Percentiles rank a stretch among this genome's conserved stretches.
Conservation (phyloP, 2,113 vertebrate species). For the Triplophysa tibetana region DNA sequence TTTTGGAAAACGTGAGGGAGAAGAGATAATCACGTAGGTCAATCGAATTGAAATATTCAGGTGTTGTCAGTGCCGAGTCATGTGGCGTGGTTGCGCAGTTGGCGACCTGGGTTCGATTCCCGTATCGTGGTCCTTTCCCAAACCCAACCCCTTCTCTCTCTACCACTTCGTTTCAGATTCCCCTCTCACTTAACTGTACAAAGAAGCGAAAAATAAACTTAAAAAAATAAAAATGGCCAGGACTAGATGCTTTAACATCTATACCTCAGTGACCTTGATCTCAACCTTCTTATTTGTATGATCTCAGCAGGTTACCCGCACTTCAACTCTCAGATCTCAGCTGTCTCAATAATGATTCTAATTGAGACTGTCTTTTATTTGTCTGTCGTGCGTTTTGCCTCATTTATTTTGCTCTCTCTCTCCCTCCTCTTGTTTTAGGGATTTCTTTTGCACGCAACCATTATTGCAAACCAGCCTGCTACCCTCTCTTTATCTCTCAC, state of each 20-base stretch:
- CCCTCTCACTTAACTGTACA: too few species aligned
- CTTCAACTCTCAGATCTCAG: slow-evolving; percentile 37
- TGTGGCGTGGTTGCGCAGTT: too few species aligned
- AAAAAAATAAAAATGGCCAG: background rate
- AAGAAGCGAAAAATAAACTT: too few species aligned
- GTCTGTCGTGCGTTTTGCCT: slow-evolving; percentile 40
- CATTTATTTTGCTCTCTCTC: slow-evolving; percentile 22
- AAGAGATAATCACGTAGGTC: too few species aligned
- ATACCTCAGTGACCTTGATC: slow-evolving; percentile 24
- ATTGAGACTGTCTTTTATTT: slow-evolving; percentile 40
- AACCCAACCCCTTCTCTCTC: too few species aligned
- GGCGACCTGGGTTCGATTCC: too few species aligned
- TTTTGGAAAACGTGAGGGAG: too few species aligned
- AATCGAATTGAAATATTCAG: too few species aligned
- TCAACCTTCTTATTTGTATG: slow-evolving; percentile 13
- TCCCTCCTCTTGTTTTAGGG: background rate
- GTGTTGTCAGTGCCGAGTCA: too few species aligned
- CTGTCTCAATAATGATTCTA: slow-evolving; percentile 41
- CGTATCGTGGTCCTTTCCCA: too few species aligned
- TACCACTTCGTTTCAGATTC: too few species aligned
- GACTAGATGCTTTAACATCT: slow-evolving; percentile 22
- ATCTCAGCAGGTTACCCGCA: slow-evolving; percentile 24
- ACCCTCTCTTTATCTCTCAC: slow-evolving; percentile 14
- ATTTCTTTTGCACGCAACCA: slow-evolving; percentile 37
- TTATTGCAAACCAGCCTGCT: slow-evolving; percentile 2